phyloP scores from a whole-genome alignment of 2,113 vertebrate genomes.

The Anhinga anhinga region DNA sequence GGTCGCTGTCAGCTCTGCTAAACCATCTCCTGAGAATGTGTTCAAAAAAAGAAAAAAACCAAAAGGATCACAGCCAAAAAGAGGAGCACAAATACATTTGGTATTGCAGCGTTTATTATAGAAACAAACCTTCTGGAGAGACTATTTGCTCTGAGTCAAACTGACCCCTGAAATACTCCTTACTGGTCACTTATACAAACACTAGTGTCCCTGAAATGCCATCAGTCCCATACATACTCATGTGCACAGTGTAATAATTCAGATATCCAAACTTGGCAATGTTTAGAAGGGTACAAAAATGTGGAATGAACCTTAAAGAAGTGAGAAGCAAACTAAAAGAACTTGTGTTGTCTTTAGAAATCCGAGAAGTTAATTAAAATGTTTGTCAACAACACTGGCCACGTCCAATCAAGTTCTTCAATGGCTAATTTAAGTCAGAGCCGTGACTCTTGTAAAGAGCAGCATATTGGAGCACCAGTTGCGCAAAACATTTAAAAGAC shows the following conservation, averaged over 20 bases:
- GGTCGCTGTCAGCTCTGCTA: not conserved
- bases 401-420: not conserved
- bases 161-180: not conserved
- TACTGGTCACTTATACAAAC: not conserved
- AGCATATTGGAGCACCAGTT: not conserved
- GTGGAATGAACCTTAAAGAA: not conserved
- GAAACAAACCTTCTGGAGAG: not conserved
- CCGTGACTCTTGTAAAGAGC: not conserved
- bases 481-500: not conserved
- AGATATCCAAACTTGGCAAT: not conserved
- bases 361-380: not conserved
- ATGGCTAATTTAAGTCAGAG: not conserved
- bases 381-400: not conserved
- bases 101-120: not conserved
- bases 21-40: not conserved
- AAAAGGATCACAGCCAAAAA: not conserved
- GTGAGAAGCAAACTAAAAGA: not conserved
- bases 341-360: not conserved
- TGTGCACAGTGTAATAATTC: rapidly evolving
- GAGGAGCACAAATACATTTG: not conserved
- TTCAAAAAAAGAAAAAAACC: not conserved
- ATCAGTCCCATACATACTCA: not conserved
- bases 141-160: not conserved
- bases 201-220: not conserved
- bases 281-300: not conserved